phyloP scores from a whole-genome alignment of 2,888 invertebrate species.

The Macaria notata region DNA sequence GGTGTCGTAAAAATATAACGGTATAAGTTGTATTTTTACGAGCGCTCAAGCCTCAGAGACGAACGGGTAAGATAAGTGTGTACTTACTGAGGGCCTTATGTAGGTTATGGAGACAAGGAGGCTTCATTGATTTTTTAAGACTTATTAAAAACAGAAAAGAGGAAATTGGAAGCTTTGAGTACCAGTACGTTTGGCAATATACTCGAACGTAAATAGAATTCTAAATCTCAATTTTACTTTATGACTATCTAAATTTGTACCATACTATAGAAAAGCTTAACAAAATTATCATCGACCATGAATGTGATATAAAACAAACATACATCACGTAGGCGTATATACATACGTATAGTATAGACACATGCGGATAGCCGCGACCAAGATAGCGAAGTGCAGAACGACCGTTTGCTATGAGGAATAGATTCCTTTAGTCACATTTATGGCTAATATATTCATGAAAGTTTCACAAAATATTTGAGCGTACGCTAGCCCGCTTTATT shows the following conservation, averaged over 20 bases:
- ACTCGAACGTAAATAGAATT: too few relatives aligned
- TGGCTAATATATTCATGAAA: constrained; percentile 83
- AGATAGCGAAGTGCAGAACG: constrained; percentile 25
- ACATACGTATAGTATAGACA: constrained; percentile 9
- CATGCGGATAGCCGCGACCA: constrained; percentile 21
- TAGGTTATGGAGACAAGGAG: constrained; percentile 23
- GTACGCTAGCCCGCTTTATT: constrained; percentile 64
- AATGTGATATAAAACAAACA: not conserved
- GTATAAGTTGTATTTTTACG: constrained; percentile 76
- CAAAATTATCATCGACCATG: too few relatives aligned
- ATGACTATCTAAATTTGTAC: too few relatives aligned
- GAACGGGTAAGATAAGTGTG: constrained; percentile 48
- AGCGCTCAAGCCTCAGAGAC: constrained; percentile 56
- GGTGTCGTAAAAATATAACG: constrained; percentile 76
- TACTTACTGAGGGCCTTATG: constrained; percentile 30
- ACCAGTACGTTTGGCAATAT: too few relatives aligned
- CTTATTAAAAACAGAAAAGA: not conserved
- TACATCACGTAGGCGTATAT: constrained; percentile 1
- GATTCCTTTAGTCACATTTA: constrained; percentile 80
- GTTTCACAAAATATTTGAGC: constrained; percentile 75
- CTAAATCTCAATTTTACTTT: too few relatives aligned
- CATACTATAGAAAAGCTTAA: too few relatives aligned
- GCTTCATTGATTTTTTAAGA: constrained; percentile 24
- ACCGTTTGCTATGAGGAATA: constrained; percentile 57
- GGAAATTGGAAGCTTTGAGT: too few relatives aligned